Evolutionary conservation across 2,888 invertebrate species (phyloP), one percentile per base, ranked within the genome.

Genomic region (Linnaemya tessellans): DNA sequence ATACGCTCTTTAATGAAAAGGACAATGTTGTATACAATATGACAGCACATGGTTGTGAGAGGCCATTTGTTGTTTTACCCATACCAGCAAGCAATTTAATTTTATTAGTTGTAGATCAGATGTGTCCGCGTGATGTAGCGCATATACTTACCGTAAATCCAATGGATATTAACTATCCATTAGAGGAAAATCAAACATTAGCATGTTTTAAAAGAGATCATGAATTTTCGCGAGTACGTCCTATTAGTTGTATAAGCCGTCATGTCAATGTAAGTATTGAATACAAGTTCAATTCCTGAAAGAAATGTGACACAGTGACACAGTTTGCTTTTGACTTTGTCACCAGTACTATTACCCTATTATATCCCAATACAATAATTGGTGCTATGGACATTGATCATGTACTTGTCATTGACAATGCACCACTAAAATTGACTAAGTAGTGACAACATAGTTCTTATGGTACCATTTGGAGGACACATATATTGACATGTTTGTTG

Each of bases 81-180:
- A 96, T 97, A 81, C 95, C 96, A 83, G 94, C 94, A 87, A 97
- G 96, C 73, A 97, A 97, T 91, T 94, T 97, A 93, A 93, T 97
- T 80, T 93, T 97, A 89, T 93, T 97, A 62, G 96, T 96, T 20
- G 95, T 97, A n/a, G 95, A 96, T 89, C 93, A 93, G 20, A 93
- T 94, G 82, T 96, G 96, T 89, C 93, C 93, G 75, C 93, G 93
- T 3, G 94, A 94, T 65, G 93, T 93, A 0, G 90, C 93, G 0
- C 92, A 93, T 85, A 89, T 92, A 11, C 89, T 93, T 2, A 93
- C 93, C 0, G 91, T 92, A 13, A 90, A 91, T 87, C 92, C 92
- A 11, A 74, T 93, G 92, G 77, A 93, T 90, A 60, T 94, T 92
- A 88, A 93, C 93, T 92, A 93, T 81, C 89, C 88, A 7, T 84